phyloP scores from a whole-genome alignment of 2,888 invertebrate species.

The Latheticus oryzae region DNA sequence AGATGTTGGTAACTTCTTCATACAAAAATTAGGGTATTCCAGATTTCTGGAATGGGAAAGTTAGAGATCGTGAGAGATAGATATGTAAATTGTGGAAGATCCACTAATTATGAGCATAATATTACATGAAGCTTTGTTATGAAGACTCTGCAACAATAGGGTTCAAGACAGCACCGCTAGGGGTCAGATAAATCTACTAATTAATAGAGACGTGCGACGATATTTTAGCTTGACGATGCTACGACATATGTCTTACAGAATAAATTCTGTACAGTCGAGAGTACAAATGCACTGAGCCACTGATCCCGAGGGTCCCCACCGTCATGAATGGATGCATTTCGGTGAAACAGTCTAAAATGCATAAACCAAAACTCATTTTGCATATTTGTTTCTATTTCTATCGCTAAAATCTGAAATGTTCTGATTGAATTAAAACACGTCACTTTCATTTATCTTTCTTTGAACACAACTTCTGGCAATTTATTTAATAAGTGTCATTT shows the following conservation, averaged over 20 bases:
- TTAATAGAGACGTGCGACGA: constrained; percentile 44
- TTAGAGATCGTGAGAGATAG: constrained; percentile 11
- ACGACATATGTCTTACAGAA: constrained; percentile 10
- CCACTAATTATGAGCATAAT: constrained; percentile 29
- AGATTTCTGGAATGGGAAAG: too few species aligned
- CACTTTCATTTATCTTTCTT: too few species aligned
- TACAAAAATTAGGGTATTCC: too few species aligned
- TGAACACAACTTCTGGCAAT: too few species aligned
- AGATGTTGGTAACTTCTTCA: too few species aligned
- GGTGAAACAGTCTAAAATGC: too few species aligned
- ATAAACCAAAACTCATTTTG: too few species aligned
- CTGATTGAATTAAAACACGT: too few species aligned
- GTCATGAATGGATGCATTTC: constrained; percentile 18
- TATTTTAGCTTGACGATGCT: constrained; percentile 2
- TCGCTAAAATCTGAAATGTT: too few species aligned
- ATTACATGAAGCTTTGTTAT: constrained; percentile 13
- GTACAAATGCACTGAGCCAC: constrained; percentile 5
- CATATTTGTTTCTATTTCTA: too few species aligned
- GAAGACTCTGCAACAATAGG: constrained; percentile 28
- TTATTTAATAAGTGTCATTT: too few species aligned
- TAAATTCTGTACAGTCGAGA: not conserved
- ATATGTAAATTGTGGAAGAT: constrained; percentile 21
- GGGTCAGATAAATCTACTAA: constrained; percentile 40
- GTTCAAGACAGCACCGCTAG: constrained; percentile 32
- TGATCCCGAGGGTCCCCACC: constrained; percentile 4